Evolutionary conservation across 2,797 vertebrate species (phyloP), one percentile per base, ranked within the genome.

Genomic region (Ctenochaetus hawaiiensis): DNA sequence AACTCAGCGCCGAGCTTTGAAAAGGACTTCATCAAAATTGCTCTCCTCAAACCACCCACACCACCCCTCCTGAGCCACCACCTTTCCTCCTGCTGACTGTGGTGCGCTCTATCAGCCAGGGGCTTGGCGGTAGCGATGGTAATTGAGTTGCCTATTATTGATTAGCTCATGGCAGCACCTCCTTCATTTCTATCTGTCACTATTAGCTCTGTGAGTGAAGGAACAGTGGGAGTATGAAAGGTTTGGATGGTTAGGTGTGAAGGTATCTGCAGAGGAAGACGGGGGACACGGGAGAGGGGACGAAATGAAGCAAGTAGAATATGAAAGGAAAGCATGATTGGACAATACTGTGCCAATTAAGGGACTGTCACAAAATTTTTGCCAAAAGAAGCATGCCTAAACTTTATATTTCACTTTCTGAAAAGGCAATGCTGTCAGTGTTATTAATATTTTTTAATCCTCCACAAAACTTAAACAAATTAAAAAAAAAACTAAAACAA

Each of bases 11-110:
- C 11, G 9, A 75, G 78, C 78, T 91, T 87, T 90, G 84, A 90
- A 76, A 81, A 82, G 76, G 84, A 88, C 91, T 93, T 94, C 73
- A 92, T 93, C 91, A 94, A 92, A 94, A 87, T 85, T 85, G 74
- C 86, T 90, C 76, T 58, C 70, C 56, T 76, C 49, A 6, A 61
- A 49, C 52, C 76, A 26, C 14, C 49, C 20, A 1, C 49, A 26
- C 51, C 5, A 22, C 13, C 52, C 43, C 20, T 49, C 51, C 49
- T 22, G 45, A 61, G 45, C 64, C 5, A 1, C 68, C 74, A 61
- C 68, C 53, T 63, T 45, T 43, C 47, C 67, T 68, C 67, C 57
- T 71, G 76, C 77, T 87, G 84, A 89, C 83, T 78, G 84, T 70
- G 77, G 77, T 65, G 72, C 58, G 67, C 82, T 90, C 81, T 84